These are phyloP conservation scores for Oreonectes daqikongensis DNA, from an alignment of 2,797 vertebrate genomes.

Conservation along the genomic window DNA sequence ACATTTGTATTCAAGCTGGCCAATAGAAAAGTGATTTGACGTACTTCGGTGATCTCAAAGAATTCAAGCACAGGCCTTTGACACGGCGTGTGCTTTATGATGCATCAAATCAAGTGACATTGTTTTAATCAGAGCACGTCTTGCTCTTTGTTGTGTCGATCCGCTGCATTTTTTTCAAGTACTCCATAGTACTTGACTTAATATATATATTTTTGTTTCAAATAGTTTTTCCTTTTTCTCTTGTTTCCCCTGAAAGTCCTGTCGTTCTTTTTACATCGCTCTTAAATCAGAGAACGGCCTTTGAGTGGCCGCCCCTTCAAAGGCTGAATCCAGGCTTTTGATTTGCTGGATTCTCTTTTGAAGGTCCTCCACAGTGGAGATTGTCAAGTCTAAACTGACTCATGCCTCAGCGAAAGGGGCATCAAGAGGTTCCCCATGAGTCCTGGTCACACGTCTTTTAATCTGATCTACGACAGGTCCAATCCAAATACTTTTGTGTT, in stretches of 20 bases:
- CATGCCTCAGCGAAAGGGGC: background rate
- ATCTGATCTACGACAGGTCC: background rate
- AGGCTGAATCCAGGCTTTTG: conserved; percentile 11
- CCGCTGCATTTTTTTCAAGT: conserved; percentile 39
- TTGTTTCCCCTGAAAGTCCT: background rate
- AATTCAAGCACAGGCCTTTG: background rate
- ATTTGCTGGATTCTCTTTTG: conserved; percentile 32
- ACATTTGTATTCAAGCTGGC: background rate
- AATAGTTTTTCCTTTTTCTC: conserved; percentile 9
- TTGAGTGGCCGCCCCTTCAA: conserved; percentile 21
- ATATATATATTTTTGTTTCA: background rate
- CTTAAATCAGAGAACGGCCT: conserved; percentile 22
- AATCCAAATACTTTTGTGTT: conserved; percentile 6
- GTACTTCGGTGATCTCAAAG: background rate
- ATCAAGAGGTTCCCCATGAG: conserved; percentile 10
- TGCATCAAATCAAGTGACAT: background rate
- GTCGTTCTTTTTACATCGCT: background rate
- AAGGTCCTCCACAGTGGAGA: conserved; percentile 11
- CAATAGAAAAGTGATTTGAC: background rate
- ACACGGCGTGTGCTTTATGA: background rate
- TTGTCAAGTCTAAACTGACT: conserved; percentile 9
- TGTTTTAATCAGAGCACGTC: conserved; percentile 1
- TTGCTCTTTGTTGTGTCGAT: conserved; percentile 4
- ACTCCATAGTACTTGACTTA: conserved; percentile 51
- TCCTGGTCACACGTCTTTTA: conserved; percentile 16